phyloP scores from a whole-genome alignment of 2,113 vertebrate species.

The Cebidichthys violaceus region DNA sequence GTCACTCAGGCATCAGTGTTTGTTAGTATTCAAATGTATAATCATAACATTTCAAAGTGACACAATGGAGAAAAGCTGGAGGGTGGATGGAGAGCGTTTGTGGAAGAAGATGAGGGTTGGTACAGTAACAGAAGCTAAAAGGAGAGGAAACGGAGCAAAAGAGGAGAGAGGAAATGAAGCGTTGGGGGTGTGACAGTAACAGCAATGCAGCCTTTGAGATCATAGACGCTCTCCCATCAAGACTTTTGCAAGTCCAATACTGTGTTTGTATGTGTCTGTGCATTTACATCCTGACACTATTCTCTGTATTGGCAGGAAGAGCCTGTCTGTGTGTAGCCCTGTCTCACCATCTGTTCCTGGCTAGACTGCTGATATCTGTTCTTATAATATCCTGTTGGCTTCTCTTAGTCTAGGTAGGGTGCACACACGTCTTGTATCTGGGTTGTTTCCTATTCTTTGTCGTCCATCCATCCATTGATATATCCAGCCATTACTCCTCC shows the following conservation, averaged over 20 bases:
- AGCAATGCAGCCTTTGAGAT: slow-evolving; percentile 47
- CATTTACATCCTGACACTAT: slow-evolving; percentile 53
- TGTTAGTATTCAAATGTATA: slow-evolving; percentile 23
- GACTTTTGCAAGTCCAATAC: slow-evolving; percentile 48
- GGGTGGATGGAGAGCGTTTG: slow-evolving; percentile 13
- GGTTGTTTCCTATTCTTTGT: slow-evolving; percentile 41
- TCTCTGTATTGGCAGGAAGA: slow-evolving; percentile 73
- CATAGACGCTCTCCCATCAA: slow-evolving; percentile 57
- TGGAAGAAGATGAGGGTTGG: slow-evolving; percentile 11
- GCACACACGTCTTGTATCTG: slow-evolving; percentile 45
- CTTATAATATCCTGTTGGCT: slow-evolving; percentile 76
- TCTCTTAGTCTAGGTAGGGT: slow-evolving; percentile 54
- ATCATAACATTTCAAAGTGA: slow-evolving; percentile 25
- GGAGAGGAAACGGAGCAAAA: slow-evolving; percentile 39
- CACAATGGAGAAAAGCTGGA: slow-evolving; percentile 4
- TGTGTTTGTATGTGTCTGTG: slow-evolving; percentile 48
- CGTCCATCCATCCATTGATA: slow-evolving; percentile 28
- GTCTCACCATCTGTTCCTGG: slow-evolving; percentile 83
- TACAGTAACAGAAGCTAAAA: slow-evolving; percentile 35
- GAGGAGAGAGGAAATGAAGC: slow-evolving; percentile 46
- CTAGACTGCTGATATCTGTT: slow-evolving; percentile 74
- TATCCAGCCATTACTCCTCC: slow-evolving; percentile 15
- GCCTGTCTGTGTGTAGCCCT: slow-evolving; percentile 72
- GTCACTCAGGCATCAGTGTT: slow-evolving; percentile 34
- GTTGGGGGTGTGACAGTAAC: slow-evolving; percentile 39